A percentile compares a stretch with the other conserved stretches of the same genome.
Conservation (phyloP, 2,888 invertebrate species). For the Pyrocoelia pectoralis region DNA sequence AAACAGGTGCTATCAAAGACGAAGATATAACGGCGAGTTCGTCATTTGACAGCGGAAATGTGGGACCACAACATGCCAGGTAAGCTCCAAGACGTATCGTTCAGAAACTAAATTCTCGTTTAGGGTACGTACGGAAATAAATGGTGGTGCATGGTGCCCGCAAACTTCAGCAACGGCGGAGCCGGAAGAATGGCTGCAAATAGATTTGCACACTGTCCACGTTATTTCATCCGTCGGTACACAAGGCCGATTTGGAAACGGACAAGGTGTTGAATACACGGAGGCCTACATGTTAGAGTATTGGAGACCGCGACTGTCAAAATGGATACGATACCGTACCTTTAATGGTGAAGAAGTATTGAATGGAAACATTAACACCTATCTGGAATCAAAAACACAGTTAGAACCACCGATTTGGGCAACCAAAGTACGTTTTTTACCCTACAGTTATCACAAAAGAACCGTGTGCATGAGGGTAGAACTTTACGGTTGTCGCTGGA, state of each 20-base stretch:
- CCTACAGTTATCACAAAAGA: conserved; percentile 81
- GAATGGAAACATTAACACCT: conserved; percentile 87
- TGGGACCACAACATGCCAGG: conserved; percentile 88
- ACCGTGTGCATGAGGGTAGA: conserved; percentile 94
- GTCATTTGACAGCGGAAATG: conserved; percentile 83
- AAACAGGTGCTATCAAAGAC: conserved; percentile 81
- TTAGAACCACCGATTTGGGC: conserved; percentile 88
- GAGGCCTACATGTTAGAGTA: conserved; percentile 86
- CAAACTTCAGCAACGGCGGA: conserved; percentile 80
- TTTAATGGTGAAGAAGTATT: conserved; percentile 77
- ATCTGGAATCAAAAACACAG: conserved; percentile 77
- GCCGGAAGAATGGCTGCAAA: conserved; percentile 80
- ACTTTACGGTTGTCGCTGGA: conserved; percentile 87
- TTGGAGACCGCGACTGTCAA: conserved; percentile 79
- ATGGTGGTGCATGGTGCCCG: conserved; percentile 95
- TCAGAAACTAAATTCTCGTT: neutral
- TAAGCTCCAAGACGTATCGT: conserved; percentile 55
- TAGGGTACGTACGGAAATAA: conserved; percentile 81
- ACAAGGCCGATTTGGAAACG: conserved; percentile 93
- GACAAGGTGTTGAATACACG: conserved; percentile 87
- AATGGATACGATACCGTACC: conserved; percentile 84
- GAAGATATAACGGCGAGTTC: conserved; percentile 85
- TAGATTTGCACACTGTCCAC: conserved; percentile 79
- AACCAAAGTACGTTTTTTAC: conserved; percentile 83
- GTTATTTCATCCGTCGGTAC: conserved; percentile 83